Conservation (phyloP, 2,113 vertebrate species). For the Gulo gulo region DNA sequence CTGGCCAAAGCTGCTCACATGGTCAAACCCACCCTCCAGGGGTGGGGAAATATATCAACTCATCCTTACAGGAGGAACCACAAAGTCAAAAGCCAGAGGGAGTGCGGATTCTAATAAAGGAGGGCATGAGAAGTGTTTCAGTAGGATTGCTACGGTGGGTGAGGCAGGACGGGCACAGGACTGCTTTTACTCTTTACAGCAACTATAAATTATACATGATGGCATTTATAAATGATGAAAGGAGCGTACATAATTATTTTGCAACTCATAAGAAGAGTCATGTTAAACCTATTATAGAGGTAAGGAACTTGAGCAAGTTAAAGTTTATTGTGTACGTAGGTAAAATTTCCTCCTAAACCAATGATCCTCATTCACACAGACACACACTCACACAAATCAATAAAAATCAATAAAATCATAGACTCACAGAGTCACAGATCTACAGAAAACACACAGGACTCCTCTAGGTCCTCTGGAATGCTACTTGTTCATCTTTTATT, state of each 20-base stretch:
- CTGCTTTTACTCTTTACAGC: background rate
- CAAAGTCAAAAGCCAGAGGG: background rate
- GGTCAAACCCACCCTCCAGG: background rate
- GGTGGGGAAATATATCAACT: background rate
- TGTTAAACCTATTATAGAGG: background rate
- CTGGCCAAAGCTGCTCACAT: background rate
- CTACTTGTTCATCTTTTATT: background rate
- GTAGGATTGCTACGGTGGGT: rapidly evolving
- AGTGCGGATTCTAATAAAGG: background rate
- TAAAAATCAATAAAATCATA: background rate
- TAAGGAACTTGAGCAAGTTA: background rate
- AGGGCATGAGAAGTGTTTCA: background rate
- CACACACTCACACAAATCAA: background rate
- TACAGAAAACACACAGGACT: background rate
- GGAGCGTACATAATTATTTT: background rate
- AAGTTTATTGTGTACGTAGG: background rate
- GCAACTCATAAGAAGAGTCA: background rate
- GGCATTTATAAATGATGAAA: background rate
- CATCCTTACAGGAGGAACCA: background rate
- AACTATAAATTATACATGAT: background rate
- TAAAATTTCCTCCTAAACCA: background rate
- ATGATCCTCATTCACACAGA: background rate
- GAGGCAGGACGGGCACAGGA: background rate
- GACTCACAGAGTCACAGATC: background rate
- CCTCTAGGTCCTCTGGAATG: no score